Percentiles rank a stretch among this genome's conserved stretches.
Evolutionary conservation across 2,113 vertebrate genomes (phyloP).

Genomic region (Zapus hudsonius): DNA sequence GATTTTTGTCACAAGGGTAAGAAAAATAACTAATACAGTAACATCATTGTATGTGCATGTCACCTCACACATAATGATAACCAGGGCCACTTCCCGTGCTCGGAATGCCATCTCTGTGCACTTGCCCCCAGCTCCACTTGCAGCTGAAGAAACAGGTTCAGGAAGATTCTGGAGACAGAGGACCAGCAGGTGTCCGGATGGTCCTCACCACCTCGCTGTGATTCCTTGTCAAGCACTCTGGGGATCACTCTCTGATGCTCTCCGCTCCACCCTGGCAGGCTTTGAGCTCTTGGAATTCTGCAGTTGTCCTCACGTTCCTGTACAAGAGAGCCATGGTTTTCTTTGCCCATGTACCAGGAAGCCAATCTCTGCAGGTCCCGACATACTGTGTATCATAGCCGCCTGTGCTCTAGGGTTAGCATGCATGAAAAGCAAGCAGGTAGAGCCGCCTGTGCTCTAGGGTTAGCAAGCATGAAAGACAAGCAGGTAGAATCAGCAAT

Average conservation of each 20-base stretch:
- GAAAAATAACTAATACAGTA: neutral
- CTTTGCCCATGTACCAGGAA: neutral
- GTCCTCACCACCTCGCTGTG: fast-evolving
- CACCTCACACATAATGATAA: neutral
- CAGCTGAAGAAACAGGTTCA: neutral
- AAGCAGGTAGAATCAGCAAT: slow-evolving; percentile 80
- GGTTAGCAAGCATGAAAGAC: slow-evolving; percentile 67
- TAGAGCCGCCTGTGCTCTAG: slow-evolving; percentile 34
- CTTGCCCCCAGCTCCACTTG: neutral
- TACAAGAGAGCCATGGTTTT: slow-evolving; percentile 51
- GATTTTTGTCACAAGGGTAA: neutral
- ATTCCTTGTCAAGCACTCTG: too few relatives aligned
- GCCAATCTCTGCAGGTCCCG: slow-evolving; percentile 30
- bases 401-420: slow-evolving; percentile 41
- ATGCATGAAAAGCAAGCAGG: too few relatives aligned
- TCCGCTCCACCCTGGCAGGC: fast-evolving
- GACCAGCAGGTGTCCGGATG: fast-evolving
- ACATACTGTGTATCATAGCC: neutral
- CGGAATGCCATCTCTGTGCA: fast-evolving
- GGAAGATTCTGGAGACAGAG: neutral
- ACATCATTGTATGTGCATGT: too few relatives aligned
- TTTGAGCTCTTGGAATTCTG: neutral
- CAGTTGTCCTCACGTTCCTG: neutral
- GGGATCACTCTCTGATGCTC: fast-evolving
- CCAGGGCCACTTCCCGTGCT: fast-evolving